phyloP scores from a whole-genome alignment of 1,140 invertebrate genomes.

The Vanessa atalanta region DNA sequence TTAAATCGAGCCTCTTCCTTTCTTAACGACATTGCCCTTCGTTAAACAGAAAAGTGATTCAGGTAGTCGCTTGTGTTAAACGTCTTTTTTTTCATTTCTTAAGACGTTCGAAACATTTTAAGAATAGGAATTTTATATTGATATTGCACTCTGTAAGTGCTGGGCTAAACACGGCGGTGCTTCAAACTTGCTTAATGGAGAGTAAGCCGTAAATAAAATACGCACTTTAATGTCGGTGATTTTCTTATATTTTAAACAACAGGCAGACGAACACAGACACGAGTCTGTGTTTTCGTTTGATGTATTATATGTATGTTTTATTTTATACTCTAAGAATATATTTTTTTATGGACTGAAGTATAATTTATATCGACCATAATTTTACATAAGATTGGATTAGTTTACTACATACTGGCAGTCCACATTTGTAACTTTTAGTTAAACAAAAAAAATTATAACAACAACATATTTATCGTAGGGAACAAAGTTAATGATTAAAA shows the following conservation, averaged over 20 bases:
- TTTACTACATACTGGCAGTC: no score
- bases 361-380: no score
- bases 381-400: no score
- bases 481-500: no score
- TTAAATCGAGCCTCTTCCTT: constrained; percentile 64
- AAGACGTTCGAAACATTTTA: constrained; percentile 19
- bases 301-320: not conserved
- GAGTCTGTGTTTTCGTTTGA: not conserved
- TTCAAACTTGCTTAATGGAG: constrained; percentile 31
- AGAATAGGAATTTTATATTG: constrained; percentile 57
- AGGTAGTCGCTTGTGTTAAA: constrained; percentile 64
- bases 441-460: no score
- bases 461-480: no score
- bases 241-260: not conserved
- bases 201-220: constrained; percentile 34
- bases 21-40: constrained; percentile 70
- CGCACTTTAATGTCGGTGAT: constrained; percentile 15
- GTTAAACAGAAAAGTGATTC: constrained; percentile 75
- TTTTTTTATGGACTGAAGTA: no score
- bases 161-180: not conserved
- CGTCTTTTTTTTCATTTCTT: constrained; percentile 42
- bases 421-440: no score
- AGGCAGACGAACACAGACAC: not conserved
- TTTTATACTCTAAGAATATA: no score
- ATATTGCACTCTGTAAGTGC: constrained; percentile 52